Base-by-base conservation (phyloP, 2,797 vertebrate genomes). In the Chelon auratus region DNA sequence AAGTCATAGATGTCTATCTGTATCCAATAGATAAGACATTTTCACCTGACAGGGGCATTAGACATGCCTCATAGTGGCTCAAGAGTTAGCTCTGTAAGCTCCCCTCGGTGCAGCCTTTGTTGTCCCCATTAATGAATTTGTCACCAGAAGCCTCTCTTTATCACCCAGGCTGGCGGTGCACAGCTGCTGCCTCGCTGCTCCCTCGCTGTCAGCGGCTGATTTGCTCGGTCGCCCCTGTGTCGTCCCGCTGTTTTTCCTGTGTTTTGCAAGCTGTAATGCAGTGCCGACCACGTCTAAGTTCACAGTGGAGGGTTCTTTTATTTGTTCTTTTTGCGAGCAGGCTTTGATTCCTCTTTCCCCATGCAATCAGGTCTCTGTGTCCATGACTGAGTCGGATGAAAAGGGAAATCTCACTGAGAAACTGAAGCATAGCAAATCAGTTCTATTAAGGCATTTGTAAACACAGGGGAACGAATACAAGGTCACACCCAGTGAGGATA, bases 381-480 rank as follows among this genome's bases (percentile, higher is more conserved):
- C 36, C 26, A 45, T 14, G 9, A 50, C n/a, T 11, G 59, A 59
- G 48, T 22, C 43, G 42, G n/a, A 64, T 20, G n/a, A 33, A 17
- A 72, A 45, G 42, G 2, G 50, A 52, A 15, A 62, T 64, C 48
- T 66, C 12, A 24, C 30, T 37, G 39, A 20, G 22, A 68, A 60
- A 77, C 33, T 54, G 43, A 66, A 61, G 39, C 39, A 18, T 3
- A 48, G 55, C 24, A 77, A 62, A 43, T 77, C 5, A 0, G 17
- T 50, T 71, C 20, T 40, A 10, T 58, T 54, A 6, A 45, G 18
- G n/a, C 69, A 30, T 53, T 57, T 69, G 48, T 50, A 62, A 70
- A 75, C 68, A 64, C 59, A 33, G 10, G 30, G 39, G 50, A 48
- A 58, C 39, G 36, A 77, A 85, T 52, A 52, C 39, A 51, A 62